Evolutionary conservation across 2,888 invertebrate genomes (phyloP).

Genomic region (Drosophila dives): DNA sequence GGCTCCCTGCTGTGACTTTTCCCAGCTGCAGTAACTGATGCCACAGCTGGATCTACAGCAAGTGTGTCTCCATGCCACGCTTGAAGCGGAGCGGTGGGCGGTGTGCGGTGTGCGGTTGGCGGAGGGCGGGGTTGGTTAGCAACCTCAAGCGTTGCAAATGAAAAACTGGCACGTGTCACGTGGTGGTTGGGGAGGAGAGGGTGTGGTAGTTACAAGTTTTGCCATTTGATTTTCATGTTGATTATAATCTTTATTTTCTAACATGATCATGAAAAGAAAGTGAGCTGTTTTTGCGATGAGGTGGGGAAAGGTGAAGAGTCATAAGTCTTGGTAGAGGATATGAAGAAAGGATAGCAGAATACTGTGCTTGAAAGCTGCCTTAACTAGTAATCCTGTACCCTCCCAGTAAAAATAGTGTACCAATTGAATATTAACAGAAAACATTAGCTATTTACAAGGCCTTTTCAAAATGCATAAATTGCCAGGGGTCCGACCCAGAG

Average conservation of each 20-base stretch:
- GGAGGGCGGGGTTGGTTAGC: not conserved
- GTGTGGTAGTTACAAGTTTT: slow-evolving; percentile 51
- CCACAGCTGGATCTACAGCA: slow-evolving; percentile 11
- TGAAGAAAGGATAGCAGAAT: not conserved
- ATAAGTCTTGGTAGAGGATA: not conserved
- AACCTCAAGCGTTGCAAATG: slow-evolving; percentile 46
- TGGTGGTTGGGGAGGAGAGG: not conserved
- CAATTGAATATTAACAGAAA: not conserved
- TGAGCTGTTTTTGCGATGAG: not conserved
- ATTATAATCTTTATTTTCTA: slow-evolving; percentile 63
- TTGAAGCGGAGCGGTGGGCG: slow-evolving; percentile 27
- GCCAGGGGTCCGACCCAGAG: not conserved
- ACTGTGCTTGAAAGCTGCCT: not conserved
- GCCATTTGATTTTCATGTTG: slow-evolving; percentile 74
- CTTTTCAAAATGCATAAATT: not conserved
- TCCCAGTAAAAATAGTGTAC: not conserved
- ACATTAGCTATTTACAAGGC: not conserved
- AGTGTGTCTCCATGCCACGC: slow-evolving; percentile 23
- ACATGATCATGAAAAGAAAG: slow-evolving; percentile 30
- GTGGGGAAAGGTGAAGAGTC: not conserved
- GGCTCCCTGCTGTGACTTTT: slow-evolving; percentile 40
- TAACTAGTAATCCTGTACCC: not conserved
- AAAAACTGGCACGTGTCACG: slow-evolving; percentile 65
- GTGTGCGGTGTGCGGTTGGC: not conserved
- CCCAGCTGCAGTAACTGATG: slow-evolving; percentile 36